Evolutionary conservation across 2,797 vertebrate species (phyloP).

Genomic region (Tympanoctomys barrerae): DNA sequence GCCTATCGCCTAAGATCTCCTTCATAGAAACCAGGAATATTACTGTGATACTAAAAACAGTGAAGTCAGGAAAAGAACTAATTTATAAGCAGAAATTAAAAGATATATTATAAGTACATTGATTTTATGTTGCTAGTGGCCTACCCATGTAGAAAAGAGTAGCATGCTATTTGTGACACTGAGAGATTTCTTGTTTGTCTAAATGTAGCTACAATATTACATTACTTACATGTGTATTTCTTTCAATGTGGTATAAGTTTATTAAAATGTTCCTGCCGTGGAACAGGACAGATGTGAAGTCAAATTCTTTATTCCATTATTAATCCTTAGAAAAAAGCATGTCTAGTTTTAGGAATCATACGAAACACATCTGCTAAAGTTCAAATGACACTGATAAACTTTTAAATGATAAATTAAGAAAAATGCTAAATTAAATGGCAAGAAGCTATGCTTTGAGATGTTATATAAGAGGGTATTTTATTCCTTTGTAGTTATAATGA

Average conservation of each 20-base stretch:
- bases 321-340: constrained; percentile 49
- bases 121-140: background rate
- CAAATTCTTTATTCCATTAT: constrained; percentile 47
- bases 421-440: background rate
- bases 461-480: constrained; percentile 13
- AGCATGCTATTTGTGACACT: constrained; percentile 36
- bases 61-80: background rate
- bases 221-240: background rate
- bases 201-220: constrained; percentile 42
- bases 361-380: constrained; percentile 22
- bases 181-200: constrained; percentile 43
- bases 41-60: constrained; percentile 12
- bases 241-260: background rate
- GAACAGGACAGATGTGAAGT: background rate
- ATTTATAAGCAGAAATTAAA: constrained; percentile 41
- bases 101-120: constrained; percentile 1
- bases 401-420: constrained; percentile 55
- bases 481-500: constrained; percentile 43
- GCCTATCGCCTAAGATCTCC: background rate
- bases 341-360: background rate
- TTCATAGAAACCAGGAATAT: constrained; percentile 13
- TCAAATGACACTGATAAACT: constrained; percentile 14
- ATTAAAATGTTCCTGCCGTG: background rate
- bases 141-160: background rate
- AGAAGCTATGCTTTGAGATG: constrained; percentile 1